Base-by-base conservation (phyloP, 2,113 vertebrate species). In the Heloderma charlesbogerti region DNA sequence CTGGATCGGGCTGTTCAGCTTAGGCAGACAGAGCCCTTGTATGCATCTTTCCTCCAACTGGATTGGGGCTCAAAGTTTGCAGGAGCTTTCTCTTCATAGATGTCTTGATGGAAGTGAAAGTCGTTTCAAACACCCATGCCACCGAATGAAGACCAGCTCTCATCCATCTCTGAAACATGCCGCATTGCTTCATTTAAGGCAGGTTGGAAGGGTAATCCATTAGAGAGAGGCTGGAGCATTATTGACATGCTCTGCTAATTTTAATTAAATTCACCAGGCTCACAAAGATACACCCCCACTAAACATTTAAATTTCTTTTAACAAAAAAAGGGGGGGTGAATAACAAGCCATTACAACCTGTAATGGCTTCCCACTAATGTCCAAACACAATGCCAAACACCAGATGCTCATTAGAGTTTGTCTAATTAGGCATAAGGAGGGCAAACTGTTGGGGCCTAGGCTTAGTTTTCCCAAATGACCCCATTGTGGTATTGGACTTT, bases 341-440 rank as follows among this genome's bases (percentile, higher is more conserved):
- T 93, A 3, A 91, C 79, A 31, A 40, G 48, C 40, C 91, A 74
- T 89, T 0, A 0, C 88, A 90, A n/a, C 54, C 77, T 60, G 6
- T 94, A 90, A 89, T 87, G 69, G 91, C 72, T 94, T 92, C 91
- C 94, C 72, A 94, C 71, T 84, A 94, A 90, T 87, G 93, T 82
- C 67, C 48, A 34, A 67, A 88, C 92, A 93, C 87, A 94, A 87
- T 86, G 54, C 79, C 91, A 77, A 93, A 86, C 90, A 93, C 45
- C 84, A 86, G 79, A 83, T 91, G 83, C 92, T 90, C 20, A 94
- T 95, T 94, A 86, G 71, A 93, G 60, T 66, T 91, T 85, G 92
- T 94, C 90, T 92, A 74, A 93, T 77, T 92, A 90, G 90, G 72
- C 82, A 91, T 74, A 63, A 93, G 88, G 82, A 94, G 79, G 94